Evolutionary conservation across 1,140 invertebrate genomes (phyloP).

Genomic region (Helicoverpa zea): DNA sequence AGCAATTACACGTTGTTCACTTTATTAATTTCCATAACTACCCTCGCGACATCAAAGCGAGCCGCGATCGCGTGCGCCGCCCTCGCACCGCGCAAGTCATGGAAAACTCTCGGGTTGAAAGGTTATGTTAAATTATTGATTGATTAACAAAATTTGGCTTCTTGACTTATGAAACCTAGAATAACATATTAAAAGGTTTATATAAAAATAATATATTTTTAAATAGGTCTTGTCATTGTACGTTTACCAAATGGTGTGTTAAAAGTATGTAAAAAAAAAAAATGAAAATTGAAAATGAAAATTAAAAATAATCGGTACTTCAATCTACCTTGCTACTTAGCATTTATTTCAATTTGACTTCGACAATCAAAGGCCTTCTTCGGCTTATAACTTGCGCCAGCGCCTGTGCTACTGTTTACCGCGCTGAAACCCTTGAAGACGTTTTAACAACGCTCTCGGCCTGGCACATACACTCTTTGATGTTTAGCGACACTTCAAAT

Average conservation of each 20-base stretch:
- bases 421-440: conserved; percentile 78
- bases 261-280: too few species aligned
- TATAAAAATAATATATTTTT: too few species aligned
- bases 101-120: neutral
- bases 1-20: conserved; percentile 82
- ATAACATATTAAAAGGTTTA: too few species aligned
- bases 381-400: conserved; percentile 54
- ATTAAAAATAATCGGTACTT: neutral
- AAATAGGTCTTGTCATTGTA: too few species aligned
- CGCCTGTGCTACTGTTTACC: conserved; percentile 77
- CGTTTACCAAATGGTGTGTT: too few species aligned
- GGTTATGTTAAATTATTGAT: neutral
- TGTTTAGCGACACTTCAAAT: conserved; percentile 78
- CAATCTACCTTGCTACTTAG: neutral
- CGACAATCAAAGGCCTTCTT: neutral
- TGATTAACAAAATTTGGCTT: neutral
- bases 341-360: neutral
- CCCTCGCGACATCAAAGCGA: conserved; percentile 79
- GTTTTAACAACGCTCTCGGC: conserved; percentile 77
- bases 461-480: conserved; percentile 74
- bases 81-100: conserved; percentile 55
- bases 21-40: conserved; percentile 87
- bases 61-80: conserved; percentile 68
- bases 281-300: neutral
- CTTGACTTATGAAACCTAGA: neutral